Conservation (phyloP, 1,140 invertebrate genomes). For the Heterodera schachtii region DNA sequence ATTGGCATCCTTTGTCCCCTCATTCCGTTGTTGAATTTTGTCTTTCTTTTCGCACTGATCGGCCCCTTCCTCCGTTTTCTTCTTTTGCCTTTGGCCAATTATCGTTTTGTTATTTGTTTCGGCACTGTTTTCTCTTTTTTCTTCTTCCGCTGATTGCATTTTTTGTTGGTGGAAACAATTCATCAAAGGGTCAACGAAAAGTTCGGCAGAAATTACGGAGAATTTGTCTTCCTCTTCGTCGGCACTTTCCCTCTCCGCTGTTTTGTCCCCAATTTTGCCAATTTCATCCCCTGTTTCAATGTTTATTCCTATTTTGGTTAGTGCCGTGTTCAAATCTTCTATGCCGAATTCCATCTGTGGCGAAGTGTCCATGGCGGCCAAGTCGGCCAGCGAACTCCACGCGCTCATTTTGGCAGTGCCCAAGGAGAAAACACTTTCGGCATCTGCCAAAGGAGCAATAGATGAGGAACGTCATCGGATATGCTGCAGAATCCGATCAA, state of each 20-base stretch:
- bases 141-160: neutral
- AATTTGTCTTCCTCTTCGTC: slow-evolving; percentile 24
- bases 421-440: slow-evolving; percentile 20
- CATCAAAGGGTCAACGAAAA: slow-evolving; percentile 32
- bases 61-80: neutral
- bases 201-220: slow-evolving; percentile 24
- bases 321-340: neutral
- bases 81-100: neutral
- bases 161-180: slow-evolving; percentile 27
- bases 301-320: neutral
- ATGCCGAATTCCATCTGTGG: neutral
- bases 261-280: neutral
- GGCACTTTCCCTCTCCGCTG: neutral
- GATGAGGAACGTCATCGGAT: too few relatives aligned
- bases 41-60: neutral
- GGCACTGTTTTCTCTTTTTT: neutral
- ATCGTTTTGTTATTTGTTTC: neutral
- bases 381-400: slow-evolving; percentile 24
- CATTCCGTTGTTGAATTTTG: neutral
- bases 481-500: neutral
- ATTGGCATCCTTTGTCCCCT: neutral
- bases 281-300: neutral
- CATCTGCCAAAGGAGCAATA: neutral
- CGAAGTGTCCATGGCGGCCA: slow-evolving; percentile 13
- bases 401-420: slow-evolving; percentile 10